Evolutionary conservation across 2,888 invertebrate species (phyloP).

Genomic region (Euspilapteryx auroguttella): DNA sequence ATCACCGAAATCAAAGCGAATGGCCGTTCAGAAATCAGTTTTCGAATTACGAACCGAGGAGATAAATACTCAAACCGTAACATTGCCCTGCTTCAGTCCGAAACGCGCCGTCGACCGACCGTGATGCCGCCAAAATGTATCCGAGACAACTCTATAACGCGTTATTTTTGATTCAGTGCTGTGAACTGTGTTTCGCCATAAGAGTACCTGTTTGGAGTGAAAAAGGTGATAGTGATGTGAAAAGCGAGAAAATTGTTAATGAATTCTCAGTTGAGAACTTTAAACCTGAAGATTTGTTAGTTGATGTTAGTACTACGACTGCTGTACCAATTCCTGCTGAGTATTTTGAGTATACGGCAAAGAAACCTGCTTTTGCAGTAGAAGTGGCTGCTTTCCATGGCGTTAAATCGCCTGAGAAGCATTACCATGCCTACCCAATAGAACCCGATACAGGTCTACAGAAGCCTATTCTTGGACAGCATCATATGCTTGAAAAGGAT

Average conservation of each 20-base stretch:
- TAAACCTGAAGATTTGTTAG: constrained; percentile 8
- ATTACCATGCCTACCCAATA: constrained; percentile 31
- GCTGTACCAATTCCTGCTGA: constrained; percentile 20
- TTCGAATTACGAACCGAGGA: constrained; percentile 49
- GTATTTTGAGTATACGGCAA: constrained; percentile 39
- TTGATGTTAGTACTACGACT: background rate
- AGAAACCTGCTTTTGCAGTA: constrained; percentile 40
- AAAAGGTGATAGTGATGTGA: constrained; percentile 31
- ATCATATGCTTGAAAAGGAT: constrained; percentile 22
- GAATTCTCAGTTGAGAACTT: constrained; percentile 16
- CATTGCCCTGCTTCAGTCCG: constrained; percentile 43
- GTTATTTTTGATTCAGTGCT: too few relatives aligned
- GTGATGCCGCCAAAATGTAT: constrained; percentile 49
- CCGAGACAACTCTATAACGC: too few relatives aligned
- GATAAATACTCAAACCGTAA: constrained; percentile 44
- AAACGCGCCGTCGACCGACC: constrained; percentile 21
- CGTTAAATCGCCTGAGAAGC: constrained; percentile 29
- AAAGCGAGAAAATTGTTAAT: constrained; percentile 6
- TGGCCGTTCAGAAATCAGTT: constrained; percentile 39
- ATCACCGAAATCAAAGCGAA: constrained; percentile 26
- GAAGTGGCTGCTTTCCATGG: constrained; percentile 40
- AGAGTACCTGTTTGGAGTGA: constrained; percentile 38
- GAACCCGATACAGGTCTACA: constrained; percentile 23
- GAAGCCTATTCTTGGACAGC: constrained; percentile 29
- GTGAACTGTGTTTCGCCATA: constrained; percentile 31